Evolutionary conservation across 2,888 invertebrate genomes (phyloP), one percentile per base, ranked within the genome.

Genomic region (Venusia cambrica): DNA sequence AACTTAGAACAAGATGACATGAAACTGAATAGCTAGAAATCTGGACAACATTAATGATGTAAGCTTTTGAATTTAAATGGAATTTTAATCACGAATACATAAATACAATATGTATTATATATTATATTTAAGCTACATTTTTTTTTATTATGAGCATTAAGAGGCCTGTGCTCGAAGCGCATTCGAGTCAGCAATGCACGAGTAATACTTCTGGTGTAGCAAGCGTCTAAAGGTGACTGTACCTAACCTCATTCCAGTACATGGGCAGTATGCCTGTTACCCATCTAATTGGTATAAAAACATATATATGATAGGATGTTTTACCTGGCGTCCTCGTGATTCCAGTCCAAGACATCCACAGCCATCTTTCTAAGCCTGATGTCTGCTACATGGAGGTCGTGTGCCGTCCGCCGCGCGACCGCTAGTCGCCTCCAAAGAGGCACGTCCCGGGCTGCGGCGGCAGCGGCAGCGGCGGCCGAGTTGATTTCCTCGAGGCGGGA

Each of bases 401-500:
- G 92, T 35, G 93, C 93, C 4, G 93, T 91, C 53, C 94, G 85
- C 51, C 94, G 88, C 24, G 92, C 92, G 35, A 92, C 94, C 14
- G 94, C 95, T 48, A 97, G 93, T 60, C 96, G 89, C 48, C 97
- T 89, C 97, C 97, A 97, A 24, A 97, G 88, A 55, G 96, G 96
- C 5, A 92, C 91, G 44, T 95, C 94, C 36, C 96, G 93, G 1
- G 96, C 93, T 60, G 97, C 96, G 31, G 95, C 94, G 16, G 96
- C 95, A 8, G 96, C 93, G 57, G 96, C 96, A 68, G 96, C 96
- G 12, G 96, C 95, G 66, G 96, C 94, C 52, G 96, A 94, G 75
- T 97, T 97, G 89, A 98, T 98, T 70, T 97, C 96, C 67, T 96
- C 96, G 51, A 98, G 89, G 62, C 97, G 95, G 45, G 95, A 89